Evolutionary conservation across 2,888 invertebrate species (phyloP), one percentile per base, ranked within the genome.

Genomic region (Limnephilus lunatus): DNA sequence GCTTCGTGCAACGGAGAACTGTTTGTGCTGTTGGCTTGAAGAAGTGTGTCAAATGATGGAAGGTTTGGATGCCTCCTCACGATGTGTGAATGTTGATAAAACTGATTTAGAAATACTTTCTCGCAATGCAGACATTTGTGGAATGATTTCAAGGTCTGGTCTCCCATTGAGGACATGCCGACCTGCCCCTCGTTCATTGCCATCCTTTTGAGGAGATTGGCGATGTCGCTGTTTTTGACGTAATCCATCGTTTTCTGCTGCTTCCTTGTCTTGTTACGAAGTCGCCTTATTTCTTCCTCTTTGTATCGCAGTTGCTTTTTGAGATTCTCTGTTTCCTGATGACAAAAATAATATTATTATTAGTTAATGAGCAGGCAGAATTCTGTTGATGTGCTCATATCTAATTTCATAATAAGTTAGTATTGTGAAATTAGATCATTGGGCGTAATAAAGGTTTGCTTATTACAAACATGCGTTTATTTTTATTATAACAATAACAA

Each of bases 21-120:
- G 31, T 92, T 87, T 1, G 90, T 85, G 31, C 81, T 85, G 85
- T 94, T 94, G 53, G 32, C 39, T 90, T 68, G n/a, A 25, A 68
- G 68, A 68, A 68, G 9, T n/a, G 25, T n/a, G 2, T 68, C 93
- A 25, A 94, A 92, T 5, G 94, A 94, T 11, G 94, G 93, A 25
- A 94, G 86, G 83, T 94, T 94, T 1, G 95, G 94, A 94, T 97
- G 97, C 53, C 97, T 95, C 94, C 97, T 96, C 93, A 96, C 95
- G 86, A 97, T 95, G 94, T 97, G 98, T 85, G 97, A 96, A 94
- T 96, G 96, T 92, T 97, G 95, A 94, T 97, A 97, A 92, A 97
- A 96, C 94, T 97, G 96, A 93, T 97, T 97, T 88, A 97, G 95
- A 94, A 97, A 97, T 14, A 97, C 96, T 95, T 97, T 98, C n/a